Conservation (phyloP, 2,797 vertebrate genomes). For the Eutrigla gurnardus region DNA sequence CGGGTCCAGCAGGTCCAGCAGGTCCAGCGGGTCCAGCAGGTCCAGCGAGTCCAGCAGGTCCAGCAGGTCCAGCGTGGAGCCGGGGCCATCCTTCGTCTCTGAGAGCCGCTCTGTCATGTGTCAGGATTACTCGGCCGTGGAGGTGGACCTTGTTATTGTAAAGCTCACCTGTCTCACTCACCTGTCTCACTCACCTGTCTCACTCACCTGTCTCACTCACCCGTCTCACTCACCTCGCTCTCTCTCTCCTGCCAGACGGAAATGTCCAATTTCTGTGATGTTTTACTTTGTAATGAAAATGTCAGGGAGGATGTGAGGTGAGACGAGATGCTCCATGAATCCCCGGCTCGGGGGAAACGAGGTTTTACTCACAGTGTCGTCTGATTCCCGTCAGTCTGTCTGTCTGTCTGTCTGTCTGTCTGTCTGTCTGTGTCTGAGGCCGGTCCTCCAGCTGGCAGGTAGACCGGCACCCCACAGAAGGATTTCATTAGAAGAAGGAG, state of each 20-base stretch:
- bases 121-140: constrained; percentile 55
- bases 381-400: constrained; percentile 74
- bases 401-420: constrained; percentile 2
- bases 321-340: constrained; percentile 67
- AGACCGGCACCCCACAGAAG: too few relatives aligned
- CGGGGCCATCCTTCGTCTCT: constrained; percentile 37
- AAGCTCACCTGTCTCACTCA: constrained; percentile 43
- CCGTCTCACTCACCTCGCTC: constrained; percentile 16
- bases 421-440: too few relatives aligned
- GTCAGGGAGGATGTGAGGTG: constrained; percentile 57
- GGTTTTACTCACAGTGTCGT: constrained; percentile 47
- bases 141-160: constrained; percentile 66
- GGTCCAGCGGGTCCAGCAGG: constrained; percentile 29
- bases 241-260: constrained; percentile 38
- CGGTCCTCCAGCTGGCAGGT: too few relatives aligned
- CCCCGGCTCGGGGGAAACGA: constrained; percentile 50
- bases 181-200: constrained; percentile 49
- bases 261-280: constrained; percentile 65
- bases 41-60: too few relatives aligned
- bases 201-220: not conserved
- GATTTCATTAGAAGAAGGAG: too few relatives aligned
- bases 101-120: constrained; percentile 57
- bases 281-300: constrained; percentile 83
- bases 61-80: not conserved
- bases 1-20: too few relatives aligned